phyloP scores from a whole-genome alignment of 2,888 invertebrate species.

The Yponomeuta evonymella region DNA sequence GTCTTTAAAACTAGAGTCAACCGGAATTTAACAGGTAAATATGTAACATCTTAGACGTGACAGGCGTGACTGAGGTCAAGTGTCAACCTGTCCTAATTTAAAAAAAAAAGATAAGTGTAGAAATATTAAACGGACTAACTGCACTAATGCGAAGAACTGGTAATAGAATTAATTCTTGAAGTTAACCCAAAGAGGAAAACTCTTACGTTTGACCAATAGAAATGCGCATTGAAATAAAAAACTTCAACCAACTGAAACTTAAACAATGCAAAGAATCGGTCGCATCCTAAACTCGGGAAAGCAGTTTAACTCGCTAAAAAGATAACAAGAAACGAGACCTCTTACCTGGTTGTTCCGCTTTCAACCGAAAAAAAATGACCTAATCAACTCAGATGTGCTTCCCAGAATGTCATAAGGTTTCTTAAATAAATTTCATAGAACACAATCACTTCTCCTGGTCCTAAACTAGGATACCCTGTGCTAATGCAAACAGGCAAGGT shows the following conservation, averaged over 20 bases:
- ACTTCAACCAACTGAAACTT: not conserved
- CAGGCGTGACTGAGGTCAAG: too few relatives aligned
- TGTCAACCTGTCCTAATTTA: too few relatives aligned
- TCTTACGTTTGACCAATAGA: not conserved
- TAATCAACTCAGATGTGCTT: not conserved
- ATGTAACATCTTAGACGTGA: too few relatives aligned
- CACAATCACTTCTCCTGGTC: too few relatives aligned
- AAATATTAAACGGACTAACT: too few relatives aligned
- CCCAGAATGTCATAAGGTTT: too few relatives aligned
- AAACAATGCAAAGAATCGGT: not conserved
- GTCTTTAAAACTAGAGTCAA: too few relatives aligned
- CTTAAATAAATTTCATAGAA: too few relatives aligned
- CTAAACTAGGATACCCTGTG: too few relatives aligned
- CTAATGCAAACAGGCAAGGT: too few relatives aligned
- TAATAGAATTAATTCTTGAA: not conserved
- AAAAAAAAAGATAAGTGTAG: too few relatives aligned
- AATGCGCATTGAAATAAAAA: not conserved
- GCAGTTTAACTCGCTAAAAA: not conserved
- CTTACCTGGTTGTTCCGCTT: not conserved
- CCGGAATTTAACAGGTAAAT: too few relatives aligned
- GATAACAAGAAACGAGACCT: not conserved
- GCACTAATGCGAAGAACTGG: not conserved
- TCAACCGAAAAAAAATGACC: not conserved
- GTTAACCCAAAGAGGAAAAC: not conserved
- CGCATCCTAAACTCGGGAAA: not conserved